These are phyloP conservation scores for Muscicapa adusta DNA, from an alignment of 2,113 vertebrate species.

Conservation along the genomic window DNA sequence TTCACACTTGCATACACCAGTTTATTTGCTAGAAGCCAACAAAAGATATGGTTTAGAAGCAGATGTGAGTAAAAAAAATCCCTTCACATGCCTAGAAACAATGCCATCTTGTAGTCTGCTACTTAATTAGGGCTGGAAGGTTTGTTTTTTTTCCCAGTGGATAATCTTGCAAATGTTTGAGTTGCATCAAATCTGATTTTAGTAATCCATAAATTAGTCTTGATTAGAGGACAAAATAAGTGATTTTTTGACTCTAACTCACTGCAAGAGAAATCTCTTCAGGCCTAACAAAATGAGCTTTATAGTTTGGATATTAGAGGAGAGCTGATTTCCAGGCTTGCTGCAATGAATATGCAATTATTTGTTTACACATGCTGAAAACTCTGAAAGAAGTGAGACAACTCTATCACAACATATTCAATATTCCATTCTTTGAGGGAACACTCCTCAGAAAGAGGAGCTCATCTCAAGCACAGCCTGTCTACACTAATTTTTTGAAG, in stretches of 20 bases:
- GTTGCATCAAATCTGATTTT: slow-evolving; percentile 2
- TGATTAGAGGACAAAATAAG: not conserved
- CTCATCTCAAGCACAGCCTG: not conserved
- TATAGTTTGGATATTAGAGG: not conserved
- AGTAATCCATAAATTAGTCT: slow-evolving; percentile 18
- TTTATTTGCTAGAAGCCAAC: not conserved
- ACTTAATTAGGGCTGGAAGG: not conserved
- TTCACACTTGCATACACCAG: not conserved
- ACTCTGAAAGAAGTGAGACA: not conserved
- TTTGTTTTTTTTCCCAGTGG: not conserved
- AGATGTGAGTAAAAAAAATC: not conserved
- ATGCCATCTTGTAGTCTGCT: not conserved
- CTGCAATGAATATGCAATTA: not conserved
- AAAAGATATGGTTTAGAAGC: not conserved
- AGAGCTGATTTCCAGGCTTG: not conserved
- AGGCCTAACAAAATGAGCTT: not conserved
- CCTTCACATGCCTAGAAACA: not conserved
- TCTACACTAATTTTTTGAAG: not conserved
- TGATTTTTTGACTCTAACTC: not conserved
- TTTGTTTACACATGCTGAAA: not conserved
- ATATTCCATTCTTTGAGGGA: not conserved
- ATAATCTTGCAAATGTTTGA: not conserved
- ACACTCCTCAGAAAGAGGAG: not conserved
- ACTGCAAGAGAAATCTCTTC: not conserved
- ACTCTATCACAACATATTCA: not conserved